Percentiles rank a stretch among this genome's conserved stretches.
phyloP scores from a whole-genome alignment of 2,888 invertebrate genomes.

The Rotaria macrura region DNA sequence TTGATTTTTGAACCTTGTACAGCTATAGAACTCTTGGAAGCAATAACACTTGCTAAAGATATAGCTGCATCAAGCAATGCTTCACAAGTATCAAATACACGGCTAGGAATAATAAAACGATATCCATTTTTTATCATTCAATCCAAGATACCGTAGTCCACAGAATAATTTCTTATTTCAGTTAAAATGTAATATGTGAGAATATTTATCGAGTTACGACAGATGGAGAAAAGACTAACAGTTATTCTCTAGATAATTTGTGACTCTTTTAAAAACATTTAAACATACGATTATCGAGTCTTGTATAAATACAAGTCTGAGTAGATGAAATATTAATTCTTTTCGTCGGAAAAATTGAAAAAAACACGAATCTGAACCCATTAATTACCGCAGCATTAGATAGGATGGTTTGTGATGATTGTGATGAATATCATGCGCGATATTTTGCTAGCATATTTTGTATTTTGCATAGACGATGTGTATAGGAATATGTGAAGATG shows the following conservation, averaged over 20 bases:
- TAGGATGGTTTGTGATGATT: no score
- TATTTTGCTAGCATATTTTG: no score
- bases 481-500: no score
- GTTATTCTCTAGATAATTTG: neutral
- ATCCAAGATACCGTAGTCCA: neutral
- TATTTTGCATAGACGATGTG: no score
- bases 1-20: constrained; percentile 78
- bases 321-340: neutral
- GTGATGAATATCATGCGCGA: no score
- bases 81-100: constrained; percentile 3
- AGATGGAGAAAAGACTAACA: neutral
- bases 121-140: neutral
- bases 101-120: neutral
- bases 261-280: neutral
- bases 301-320: neutral
- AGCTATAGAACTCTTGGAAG: constrained; percentile 80
- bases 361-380: neutral
- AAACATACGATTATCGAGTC: neutral
- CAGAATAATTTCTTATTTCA: neutral
- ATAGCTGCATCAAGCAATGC: neutral
- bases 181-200: neutral
- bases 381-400: neutral
- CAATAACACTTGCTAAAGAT: constrained; percentile 62
- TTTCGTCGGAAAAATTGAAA: neutral
- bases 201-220: neutral